A percentile compares a stretch with the other conserved stretches of the same genome.
Conservation (phyloP, 1,140 invertebrate species). For the Penaeus indicus region DNA sequence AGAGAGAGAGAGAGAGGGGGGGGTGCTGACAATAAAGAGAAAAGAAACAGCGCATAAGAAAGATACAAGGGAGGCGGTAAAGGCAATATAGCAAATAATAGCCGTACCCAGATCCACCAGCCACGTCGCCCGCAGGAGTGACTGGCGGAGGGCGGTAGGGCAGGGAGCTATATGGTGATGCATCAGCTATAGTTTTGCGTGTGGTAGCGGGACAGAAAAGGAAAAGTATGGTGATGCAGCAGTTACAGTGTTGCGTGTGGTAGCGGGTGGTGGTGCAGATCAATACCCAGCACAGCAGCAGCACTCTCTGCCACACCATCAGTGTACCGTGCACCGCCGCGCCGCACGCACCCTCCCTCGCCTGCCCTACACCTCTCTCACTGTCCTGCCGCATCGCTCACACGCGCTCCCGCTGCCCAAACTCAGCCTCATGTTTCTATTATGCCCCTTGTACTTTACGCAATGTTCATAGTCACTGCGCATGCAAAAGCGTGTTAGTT, state of each 20-base stretch:
- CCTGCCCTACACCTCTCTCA: conserved; percentile 16
- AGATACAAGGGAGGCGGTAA: not conserved
- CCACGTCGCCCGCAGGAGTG: not conserved
- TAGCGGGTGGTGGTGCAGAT: conserved; percentile 16
- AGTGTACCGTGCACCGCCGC: conserved; percentile 33
- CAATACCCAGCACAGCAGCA: conserved; percentile 24
- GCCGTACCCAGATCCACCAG: too few relatives aligned
- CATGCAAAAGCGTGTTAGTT: too few relatives aligned
- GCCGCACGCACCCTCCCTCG: conserved; percentile 40
- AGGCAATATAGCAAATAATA: too few relatives aligned
- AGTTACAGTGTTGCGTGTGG: conserved; percentile 11
- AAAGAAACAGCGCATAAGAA: not conserved
- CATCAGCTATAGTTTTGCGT: not conserved
- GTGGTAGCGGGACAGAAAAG: not conserved
- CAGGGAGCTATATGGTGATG: not conserved
- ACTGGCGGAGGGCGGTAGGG: not conserved
- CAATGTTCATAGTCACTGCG: too few relatives aligned
- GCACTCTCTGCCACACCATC: conserved; percentile 27
- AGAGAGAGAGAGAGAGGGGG: not conserved
- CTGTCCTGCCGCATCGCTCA: not conserved
- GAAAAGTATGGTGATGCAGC: not conserved
- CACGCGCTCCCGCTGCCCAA: too few relatives aligned
- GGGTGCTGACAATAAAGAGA: not conserved
- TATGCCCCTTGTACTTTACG: too few relatives aligned
- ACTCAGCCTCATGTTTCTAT: too few relatives aligned